Conservation (phyloP, 2,888 invertebrate species). For the Agrypnus murinus region DNA sequence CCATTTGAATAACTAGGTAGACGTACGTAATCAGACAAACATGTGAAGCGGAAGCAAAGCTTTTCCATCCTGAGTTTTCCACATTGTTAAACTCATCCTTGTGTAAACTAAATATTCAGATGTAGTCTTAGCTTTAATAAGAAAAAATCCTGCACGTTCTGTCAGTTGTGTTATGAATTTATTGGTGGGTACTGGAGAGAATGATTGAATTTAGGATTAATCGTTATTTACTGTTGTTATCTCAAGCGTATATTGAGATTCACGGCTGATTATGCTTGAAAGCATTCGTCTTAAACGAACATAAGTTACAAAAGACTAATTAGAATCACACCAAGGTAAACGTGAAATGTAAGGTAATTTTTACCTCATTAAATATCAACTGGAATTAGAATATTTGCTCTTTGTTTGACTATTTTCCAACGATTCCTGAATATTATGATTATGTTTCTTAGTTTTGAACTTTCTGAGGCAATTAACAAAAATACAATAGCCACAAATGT, state of each 20-base stretch:
- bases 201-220: slow-evolving; percentile 22
- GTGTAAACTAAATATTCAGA: slow-evolving; percentile 39
- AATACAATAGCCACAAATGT: too few species aligned
- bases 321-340: too few species aligned
- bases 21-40: slow-evolving; percentile 33
- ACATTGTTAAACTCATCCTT: slow-evolving; percentile 35
- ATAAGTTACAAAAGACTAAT: too few species aligned
- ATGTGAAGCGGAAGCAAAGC: slow-evolving; percentile 32
- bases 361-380: too few species aligned
- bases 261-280: neutral
- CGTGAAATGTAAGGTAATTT: too few species aligned
- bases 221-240: slow-evolving; percentile 14
- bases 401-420: too few species aligned
- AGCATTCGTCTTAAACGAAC: too few species aligned
- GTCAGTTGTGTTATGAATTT: slow-evolving; percentile 21
- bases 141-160: slow-evolving; percentile 3
- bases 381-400: too few species aligned
- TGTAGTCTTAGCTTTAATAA: slow-evolving; percentile 24
- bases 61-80: slow-evolving; percentile 39
- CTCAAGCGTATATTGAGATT: slow-evolving; percentile 3
- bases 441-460: too few species aligned
- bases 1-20: slow-evolving; percentile 22
- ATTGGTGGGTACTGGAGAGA: slow-evolving; percentile 12
- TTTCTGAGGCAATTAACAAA: too few species aligned
- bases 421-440: too few species aligned